Percentiles rank a stretch among this genome's conserved stretches.
phyloP scores from a whole-genome alignment of 92 coral and sea anemone species.

The Porites evermanni region DNA sequence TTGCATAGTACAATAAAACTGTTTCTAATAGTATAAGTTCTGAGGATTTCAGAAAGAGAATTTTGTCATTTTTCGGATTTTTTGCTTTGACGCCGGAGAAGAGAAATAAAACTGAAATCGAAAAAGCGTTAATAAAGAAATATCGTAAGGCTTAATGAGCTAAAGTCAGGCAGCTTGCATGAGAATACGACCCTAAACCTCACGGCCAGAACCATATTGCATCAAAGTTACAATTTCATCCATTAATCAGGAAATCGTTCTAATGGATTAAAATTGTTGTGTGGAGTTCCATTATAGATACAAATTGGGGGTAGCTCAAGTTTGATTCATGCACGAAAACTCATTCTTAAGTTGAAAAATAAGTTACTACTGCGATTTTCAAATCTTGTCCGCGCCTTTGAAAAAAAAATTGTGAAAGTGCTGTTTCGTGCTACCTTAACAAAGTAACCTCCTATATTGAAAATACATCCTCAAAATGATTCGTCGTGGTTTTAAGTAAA shows the following conservation, averaged over 20 bases:
- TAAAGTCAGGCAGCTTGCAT: not conserved
- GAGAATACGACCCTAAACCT: not conserved
- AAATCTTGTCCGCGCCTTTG: no score
- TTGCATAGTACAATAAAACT: no score
- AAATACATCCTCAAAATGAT: no score
- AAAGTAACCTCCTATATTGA: no score
- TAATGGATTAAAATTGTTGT: not conserved
- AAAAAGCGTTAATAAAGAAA: not conserved
- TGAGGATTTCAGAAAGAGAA: no score
- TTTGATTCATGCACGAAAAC: not conserved
- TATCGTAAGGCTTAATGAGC: not conserved
- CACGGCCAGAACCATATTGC: not conserved
- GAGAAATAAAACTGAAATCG: not conserved
- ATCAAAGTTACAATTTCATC: not conserved
- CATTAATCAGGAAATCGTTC: slow-evolving; percentile 21
- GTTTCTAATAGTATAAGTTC: no score
- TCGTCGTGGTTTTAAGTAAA: no score
- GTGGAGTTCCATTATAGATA: not conserved
- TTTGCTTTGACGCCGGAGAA: no score
- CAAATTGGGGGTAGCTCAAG: not conserved
- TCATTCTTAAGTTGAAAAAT: not conserved
- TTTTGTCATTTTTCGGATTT: no score
- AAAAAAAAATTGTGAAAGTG: no score
- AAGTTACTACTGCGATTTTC: no score
- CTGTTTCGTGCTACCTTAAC: no score